Evolutionary conservation across 2,888 invertebrate species (phyloP), one percentile per base, ranked within the genome.

Genomic region (Lathronympha strigana): DNA sequence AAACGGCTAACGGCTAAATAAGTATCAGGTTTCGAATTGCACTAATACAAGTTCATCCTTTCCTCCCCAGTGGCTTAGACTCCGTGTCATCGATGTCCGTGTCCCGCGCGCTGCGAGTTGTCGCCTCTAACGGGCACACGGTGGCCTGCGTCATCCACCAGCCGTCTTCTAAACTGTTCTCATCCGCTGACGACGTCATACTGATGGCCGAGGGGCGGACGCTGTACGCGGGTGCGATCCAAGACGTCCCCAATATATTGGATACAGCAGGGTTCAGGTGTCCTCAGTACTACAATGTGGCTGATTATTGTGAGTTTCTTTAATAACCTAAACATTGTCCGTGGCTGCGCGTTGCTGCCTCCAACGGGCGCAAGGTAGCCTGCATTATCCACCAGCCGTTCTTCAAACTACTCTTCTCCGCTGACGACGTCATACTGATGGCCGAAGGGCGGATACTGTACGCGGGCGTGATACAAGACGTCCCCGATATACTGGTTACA

Each of bases 311-410:
- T 96, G 84, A 91, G 90, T 85, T 15, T 23, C 13, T 1, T 3
- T 28, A 4, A 4, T 4, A 28, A 3, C 28, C 6, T 28, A 28
- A 6, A 28, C 28, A 3, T 28, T 94, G 84, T 95, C 93, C 51
- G 93, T 94, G 50, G 92, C 94, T 0, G 89, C 1, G 88, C 95
- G 4, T 85, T 96, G 15, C 93, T 55, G 94, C 95, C 0, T 86
- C 88, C 17, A 88, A 88, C 17, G 96, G 96, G 0, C 91, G 95
- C 43, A 95, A 95, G 0, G 93, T 96, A 5, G 94, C 95, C 17
- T 96, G 96, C 74, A 94, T 95, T n/a, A 93, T 96, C 69, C 96
- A 96, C 86, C 96, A 96, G 76, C 96, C 96, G 0, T 95, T 95
- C 40, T 96, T 96, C 47, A 94, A 94, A 69, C 93, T 96, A 57